Evolutionary conservation across 2,888 invertebrate species (phyloP), one percentile per base, ranked within the genome.

Genomic region (Clepsis dumicolana): DNA sequence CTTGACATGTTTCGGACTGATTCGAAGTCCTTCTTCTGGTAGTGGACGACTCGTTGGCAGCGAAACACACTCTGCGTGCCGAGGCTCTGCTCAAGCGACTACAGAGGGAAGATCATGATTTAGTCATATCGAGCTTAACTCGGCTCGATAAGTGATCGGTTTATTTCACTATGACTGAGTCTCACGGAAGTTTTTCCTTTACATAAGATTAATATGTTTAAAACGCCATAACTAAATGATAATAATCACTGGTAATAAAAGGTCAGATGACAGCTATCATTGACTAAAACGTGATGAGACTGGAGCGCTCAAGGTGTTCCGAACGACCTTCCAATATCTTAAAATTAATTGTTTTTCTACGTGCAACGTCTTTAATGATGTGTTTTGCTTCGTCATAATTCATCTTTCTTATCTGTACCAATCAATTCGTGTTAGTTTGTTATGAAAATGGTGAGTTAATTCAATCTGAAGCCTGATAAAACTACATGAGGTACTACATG

Each of bases 271-370:
- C 48, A 62, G 1, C 38, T 18, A 35, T 41, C 56, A 48, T 54
- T 44, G 61, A 18, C 25, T 25, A 25, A 48, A 50, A 48, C 62
- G 67, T 67, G 67, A 67, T 27, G 62, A 32, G 64, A 24, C 50
- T 24, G 50, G 1, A 64, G 0, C 59, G 41, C 50, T 24, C 67
- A 67, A 67, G 62, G 67, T 62, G 38, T 27, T 59, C 35, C 41
- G 16, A 24, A 25, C 25, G 56, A 61, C 54, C 48, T 44, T 27
- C 29, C 27, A 67, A 67, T 57, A 63, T 67, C 41, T 62, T 41
- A 25, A 63, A 16, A 50, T 29, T 52, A 50, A 63, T 63, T 56
- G 52, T 50, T 60, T 53, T 41, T 24, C 41, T 21, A 38, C 50
- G 41, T 61, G 53, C 41, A 61, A 29, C 35, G 27, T 12, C 29